Evolutionary conservation across 2,888 invertebrate genomes (phyloP).

Genomic region (Amphimallon solstitiale): DNA sequence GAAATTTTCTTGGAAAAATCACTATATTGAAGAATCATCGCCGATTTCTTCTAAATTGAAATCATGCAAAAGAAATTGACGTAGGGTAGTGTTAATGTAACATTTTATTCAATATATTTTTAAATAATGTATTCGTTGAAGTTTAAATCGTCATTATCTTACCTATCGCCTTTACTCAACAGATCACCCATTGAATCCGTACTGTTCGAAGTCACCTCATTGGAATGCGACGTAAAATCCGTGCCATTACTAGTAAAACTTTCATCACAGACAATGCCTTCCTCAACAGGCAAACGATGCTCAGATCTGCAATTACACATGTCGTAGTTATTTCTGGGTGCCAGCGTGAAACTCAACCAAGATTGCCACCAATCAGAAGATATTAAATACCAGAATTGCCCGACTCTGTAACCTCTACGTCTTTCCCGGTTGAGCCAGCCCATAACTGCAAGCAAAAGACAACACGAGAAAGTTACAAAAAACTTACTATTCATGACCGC

Average conservation of each 20-base stretch:
- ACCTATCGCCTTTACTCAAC: constrained; percentile 67
- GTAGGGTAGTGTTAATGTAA: too few relatives aligned
- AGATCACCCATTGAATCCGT: constrained; percentile 74
- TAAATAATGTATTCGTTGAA: background rate
- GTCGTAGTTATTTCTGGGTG: constrained; percentile 56
- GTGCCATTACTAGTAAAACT: constrained; percentile 70
- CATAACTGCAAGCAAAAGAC: constrained; percentile 65
- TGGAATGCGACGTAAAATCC: constrained; percentile 58
- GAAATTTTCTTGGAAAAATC: too few relatives aligned
- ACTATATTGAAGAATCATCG: too few relatives aligned
- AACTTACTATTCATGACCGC: too few relatives aligned
- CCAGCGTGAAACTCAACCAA: constrained; percentile 79
- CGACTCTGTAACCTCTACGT: constrained; percentile 77
- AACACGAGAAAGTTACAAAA: constrained; percentile 7
- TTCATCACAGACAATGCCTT: constrained; percentile 75
- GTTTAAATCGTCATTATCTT: too few relatives aligned
- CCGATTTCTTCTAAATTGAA: too few relatives aligned
- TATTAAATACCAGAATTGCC: constrained; percentile 91
- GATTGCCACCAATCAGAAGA: constrained; percentile 87
- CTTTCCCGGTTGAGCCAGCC: constrained; percentile 86
- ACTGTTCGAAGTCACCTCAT: constrained; percentile 61
- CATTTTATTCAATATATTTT: too few relatives aligned
- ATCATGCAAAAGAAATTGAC: too few relatives aligned
- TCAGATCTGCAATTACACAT: constrained; percentile 64
- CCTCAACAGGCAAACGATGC: constrained; percentile 65